Conservation (phyloP, 1,140 invertebrate species). For the Euglossa dilemma region DNA sequence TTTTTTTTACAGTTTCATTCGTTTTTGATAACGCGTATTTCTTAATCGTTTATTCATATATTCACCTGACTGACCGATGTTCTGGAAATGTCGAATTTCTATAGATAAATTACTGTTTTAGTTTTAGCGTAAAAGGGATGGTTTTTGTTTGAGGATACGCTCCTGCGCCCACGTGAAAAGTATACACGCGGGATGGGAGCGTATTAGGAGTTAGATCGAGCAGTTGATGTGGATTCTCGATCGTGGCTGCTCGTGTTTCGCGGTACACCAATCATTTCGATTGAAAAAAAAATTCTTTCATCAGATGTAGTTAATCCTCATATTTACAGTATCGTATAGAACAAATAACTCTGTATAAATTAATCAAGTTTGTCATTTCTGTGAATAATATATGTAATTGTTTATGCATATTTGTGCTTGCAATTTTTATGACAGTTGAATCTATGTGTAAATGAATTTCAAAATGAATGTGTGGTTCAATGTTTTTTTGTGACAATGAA, state of each 20-base stretch:
- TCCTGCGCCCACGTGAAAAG: constrained; percentile 33
- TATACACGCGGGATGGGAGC: constrained; percentile 19
- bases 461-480: not conserved
- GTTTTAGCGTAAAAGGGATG: not conserved
- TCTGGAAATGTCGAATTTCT: not conserved
- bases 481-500: not conserved
- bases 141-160: constrained; percentile 7
- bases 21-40: not conserved
- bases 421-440: not conserved
- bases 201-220: constrained; percentile 1
- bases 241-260: not conserved
- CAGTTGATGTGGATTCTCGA: constrained; percentile 14
- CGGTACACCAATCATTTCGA: not conserved
- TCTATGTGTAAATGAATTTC: not conserved
- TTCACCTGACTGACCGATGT: not conserved
- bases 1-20: not conserved
- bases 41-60: not conserved
- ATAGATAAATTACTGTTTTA: no score
- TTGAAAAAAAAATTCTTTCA: not conserved
- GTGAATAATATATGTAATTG: not conserved
- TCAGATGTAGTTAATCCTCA: not conserved
- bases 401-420: not conserved
- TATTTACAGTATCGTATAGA: not conserved
- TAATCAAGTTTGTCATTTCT: not conserved
- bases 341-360: not conserved